A percentile compares a stretch with the other conserved stretches of the same genome.
phyloP scores from a whole-genome alignment of 1,140 invertebrate genomes.

The Cylas formicarius region DNA sequence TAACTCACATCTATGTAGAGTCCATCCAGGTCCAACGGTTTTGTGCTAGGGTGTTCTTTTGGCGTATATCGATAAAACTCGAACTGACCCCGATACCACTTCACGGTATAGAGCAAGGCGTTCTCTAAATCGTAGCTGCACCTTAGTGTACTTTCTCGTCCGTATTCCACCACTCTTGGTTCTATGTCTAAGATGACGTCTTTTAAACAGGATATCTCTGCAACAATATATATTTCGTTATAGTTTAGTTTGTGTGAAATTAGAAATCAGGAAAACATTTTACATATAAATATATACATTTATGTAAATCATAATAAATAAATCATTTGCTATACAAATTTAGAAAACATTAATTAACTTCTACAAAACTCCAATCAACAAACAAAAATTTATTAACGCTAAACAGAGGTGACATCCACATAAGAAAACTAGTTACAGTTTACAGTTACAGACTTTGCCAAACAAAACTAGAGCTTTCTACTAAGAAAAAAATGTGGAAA shows the following conservation, averaged over 20 bases:
- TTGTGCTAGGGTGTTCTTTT: constrained; percentile 57
- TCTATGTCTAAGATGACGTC: constrained; percentile 48
- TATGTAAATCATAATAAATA: too few species aligned
- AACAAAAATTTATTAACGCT: too few species aligned
- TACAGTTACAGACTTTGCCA: too few species aligned
- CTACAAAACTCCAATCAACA: too few species aligned
- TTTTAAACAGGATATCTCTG: constrained; percentile 42
- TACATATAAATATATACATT: too few species aligned
- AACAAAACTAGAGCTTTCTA: too few species aligned
- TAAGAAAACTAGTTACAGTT: too few species aligned
- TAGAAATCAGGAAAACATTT: too few species aligned
- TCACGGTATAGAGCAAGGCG: constrained; percentile 67
- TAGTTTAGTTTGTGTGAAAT: not conserved
- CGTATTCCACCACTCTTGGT: constrained; percentile 55
- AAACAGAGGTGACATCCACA: too few species aligned
- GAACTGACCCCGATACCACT: constrained; percentile 73
- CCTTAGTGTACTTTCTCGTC: constrained; percentile 56
- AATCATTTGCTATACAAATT: too few species aligned
- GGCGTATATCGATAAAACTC: constrained; percentile 74
- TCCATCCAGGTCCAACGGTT: constrained; percentile 62
- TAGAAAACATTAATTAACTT: too few species aligned
- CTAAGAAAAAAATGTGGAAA: too few species aligned
- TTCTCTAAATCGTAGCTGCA: constrained; percentile 69
- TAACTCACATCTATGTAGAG: constrained; percentile 74
- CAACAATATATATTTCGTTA: constrained; percentile 20